A percentile compares a stretch with the other conserved stretches of the same genome.
Evolutionary conservation across 2,797 vertebrate genomes (phyloP).

Genomic region (Alcedo atthis): DNA sequence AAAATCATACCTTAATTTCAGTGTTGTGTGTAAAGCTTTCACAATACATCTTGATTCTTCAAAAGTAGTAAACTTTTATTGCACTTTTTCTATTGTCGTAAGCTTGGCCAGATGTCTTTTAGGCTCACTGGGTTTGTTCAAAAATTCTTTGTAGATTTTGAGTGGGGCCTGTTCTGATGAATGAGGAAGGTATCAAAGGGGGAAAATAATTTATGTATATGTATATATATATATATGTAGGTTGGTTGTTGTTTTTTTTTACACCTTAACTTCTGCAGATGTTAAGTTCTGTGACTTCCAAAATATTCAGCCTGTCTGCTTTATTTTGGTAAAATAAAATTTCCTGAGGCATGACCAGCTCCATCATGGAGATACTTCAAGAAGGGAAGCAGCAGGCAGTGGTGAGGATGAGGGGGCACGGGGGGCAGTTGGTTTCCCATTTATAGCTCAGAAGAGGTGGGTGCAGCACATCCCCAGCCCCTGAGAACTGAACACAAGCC

Average conservation of each 20-base stretch:
- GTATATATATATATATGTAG: too few relatives aligned
- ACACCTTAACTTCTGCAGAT: constrained; percentile 69
- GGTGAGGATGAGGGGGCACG: accelerated
- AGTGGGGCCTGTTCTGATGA: constrained; percentile 56
- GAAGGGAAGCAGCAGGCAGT: neutral
- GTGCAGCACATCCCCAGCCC: accelerated
- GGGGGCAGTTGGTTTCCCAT: accelerated
- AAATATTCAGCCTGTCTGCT: constrained; percentile 51
- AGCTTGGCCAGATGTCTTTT: constrained; percentile 81
- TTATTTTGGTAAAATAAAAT: constrained; percentile 57
- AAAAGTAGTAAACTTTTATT: constrained; percentile 78
- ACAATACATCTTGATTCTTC: constrained; percentile 76
- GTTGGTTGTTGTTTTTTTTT: neutral
- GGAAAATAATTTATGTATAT: constrained; percentile 5
- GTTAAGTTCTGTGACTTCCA: constrained; percentile 62
- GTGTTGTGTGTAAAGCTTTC: constrained; percentile 46
- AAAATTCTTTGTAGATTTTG: constrained; percentile 64
- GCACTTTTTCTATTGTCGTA: constrained; percentile 74
- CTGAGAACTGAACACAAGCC: neutral
- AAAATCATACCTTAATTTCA: constrained; percentile 52
- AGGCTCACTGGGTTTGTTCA: constrained; percentile 67
- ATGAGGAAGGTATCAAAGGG: constrained; percentile 68
- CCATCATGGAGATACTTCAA: neutral
- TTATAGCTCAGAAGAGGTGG: neutral
- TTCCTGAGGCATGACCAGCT: neutral